A percentile compares a stretch with the other conserved stretches of the same genome.
These are phyloP conservation scores for Dimorphilus gyrociliatus DNA, from an alignment of 2,888 invertebrate species.

Conservation along the genomic window DNA sequence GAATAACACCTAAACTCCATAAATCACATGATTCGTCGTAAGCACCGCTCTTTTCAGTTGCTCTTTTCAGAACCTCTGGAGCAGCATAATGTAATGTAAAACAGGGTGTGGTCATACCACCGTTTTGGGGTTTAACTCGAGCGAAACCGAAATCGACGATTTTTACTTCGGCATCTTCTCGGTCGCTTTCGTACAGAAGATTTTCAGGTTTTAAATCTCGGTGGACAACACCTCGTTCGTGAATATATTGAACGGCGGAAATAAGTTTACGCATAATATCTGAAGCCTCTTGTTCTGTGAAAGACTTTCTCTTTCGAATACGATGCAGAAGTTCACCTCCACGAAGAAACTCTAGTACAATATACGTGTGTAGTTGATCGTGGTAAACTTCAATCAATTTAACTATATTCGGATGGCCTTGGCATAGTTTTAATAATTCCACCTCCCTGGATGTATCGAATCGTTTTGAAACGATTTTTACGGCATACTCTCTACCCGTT, in stretches of 20 bases:
- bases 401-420: conserved; percentile 75
- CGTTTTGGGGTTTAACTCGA: conserved; percentile 45
- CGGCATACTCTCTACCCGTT: conserved; percentile 61
- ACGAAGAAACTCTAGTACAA: conserved; percentile 65
- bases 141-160: conserved; percentile 95
- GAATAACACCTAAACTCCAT: conserved; percentile 85
- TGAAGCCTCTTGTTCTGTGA: conserved; percentile 64
- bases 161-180: conserved; percentile 52
- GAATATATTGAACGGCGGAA: conserved; percentile 67
- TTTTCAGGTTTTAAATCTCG: conserved; percentile 87
- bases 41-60: conserved; percentile 25
- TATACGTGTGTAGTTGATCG: conserved; percentile 67
- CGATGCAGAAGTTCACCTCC: conserved; percentile 64
- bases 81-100: conserved; percentile 88
- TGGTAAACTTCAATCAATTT: conserved; percentile 63
- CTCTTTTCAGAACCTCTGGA: conserved; percentile 67
- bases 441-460: conserved; percentile 57
- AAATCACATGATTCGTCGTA: conserved; percentile 87
- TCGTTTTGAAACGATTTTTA: conserved; percentile 61
- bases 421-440: conserved; percentile 59
- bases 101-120: conserved; percentile 54
- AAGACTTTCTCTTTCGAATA: conserved; percentile 48
- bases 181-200: conserved; percentile 48
- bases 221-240: conserved; percentile 66
- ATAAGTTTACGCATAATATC: conserved; percentile 63